Percentiles rank a stretch among this genome's conserved stretches.
These are phyloP conservation scores for Parnassius apollo DNA, from an alignment of 2,888 invertebrate species.

Conservation along the genomic window DNA sequence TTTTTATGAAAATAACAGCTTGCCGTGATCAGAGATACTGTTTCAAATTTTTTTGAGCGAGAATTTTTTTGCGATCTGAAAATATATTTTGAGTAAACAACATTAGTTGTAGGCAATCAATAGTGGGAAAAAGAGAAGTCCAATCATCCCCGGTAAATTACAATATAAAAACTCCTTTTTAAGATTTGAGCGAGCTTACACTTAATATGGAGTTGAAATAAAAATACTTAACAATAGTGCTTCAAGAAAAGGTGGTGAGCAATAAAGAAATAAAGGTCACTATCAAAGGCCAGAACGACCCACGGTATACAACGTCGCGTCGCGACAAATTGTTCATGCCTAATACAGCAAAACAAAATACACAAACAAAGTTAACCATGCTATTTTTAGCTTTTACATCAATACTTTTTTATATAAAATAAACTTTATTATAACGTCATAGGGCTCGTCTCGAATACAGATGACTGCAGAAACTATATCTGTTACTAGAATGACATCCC, in stretches of 20 bases:
- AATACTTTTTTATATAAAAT: conserved; percentile 14
- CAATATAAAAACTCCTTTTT: too few species aligned
- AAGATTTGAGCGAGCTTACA: too few species aligned
- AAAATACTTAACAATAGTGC: neutral
- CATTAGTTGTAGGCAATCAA: neutral
- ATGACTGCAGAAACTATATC: conserved; percentile 11
- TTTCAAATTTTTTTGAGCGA: neutral
- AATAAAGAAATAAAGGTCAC: conserved; percentile 23
- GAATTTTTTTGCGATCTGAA: neutral
- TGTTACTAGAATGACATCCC: conserved; percentile 32
- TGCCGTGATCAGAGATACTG: conserved; percentile 5
- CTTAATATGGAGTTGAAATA: neutral
- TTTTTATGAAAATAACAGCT: conserved; percentile 22
- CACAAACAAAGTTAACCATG: conserved; percentile 15
- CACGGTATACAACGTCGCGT: conserved; percentile 12
- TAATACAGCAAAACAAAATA: conserved; percentile 27
- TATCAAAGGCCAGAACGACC: conserved; percentile 9
- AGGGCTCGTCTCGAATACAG: conserved; percentile 6
- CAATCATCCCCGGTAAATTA: too few species aligned
- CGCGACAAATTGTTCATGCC: conserved; percentile 25
- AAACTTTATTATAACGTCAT: conserved; percentile 17
- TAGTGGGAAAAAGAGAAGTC: too few species aligned
- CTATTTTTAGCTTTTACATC: conserved; percentile 4
- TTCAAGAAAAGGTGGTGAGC: conserved; percentile 2
- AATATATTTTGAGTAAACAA: conserved; percentile 14